These are phyloP conservation scores for Brachionus sp. DNA, from an alignment of 1,140 invertebrate species.

Conservation along the genomic window DNA sequence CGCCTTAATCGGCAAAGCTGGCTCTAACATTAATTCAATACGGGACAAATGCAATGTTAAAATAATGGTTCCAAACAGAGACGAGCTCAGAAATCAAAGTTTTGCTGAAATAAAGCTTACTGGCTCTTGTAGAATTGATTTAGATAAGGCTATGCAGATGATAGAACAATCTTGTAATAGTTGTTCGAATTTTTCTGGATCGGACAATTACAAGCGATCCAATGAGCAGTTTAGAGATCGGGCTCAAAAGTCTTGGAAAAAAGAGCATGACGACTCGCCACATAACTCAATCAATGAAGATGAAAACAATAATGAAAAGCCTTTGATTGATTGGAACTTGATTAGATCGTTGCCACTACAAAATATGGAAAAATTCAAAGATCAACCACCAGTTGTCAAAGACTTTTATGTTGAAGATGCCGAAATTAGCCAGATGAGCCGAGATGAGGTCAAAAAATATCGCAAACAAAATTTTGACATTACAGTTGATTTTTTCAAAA, in stretches of 20 bases:
- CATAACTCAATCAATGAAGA: neutral
- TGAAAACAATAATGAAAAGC: constrained; percentile 33
- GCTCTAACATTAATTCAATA: neutral
- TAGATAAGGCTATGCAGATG: constrained; percentile 5
- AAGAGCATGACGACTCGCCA: neutral
- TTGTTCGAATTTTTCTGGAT: neutral
- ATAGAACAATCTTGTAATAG: constrained; percentile 9
- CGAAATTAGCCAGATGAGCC: constrained; percentile 1
- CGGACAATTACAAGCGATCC: neutral
- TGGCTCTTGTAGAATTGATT: constrained; percentile 4
- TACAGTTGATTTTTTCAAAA: constrained; percentile 30
- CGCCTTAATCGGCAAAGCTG: constrained; percentile 19
- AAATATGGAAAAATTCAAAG: constrained; percentile 36
- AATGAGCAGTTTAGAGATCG: neutral
- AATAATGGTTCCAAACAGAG: constrained; percentile 20
- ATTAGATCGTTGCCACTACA: constrained; percentile 25
- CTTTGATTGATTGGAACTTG: constrained; percentile 30
- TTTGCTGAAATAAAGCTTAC: neutral
- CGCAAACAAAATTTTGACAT: constrained; percentile 39
- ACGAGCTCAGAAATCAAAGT: neutral
- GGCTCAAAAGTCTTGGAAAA: neutral
- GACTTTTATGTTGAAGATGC: constrained; percentile 17
- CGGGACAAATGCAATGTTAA: constrained; percentile 30
- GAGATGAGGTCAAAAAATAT: constrained; percentile 39
- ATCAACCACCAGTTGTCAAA: constrained; percentile 32